Evolutionary conservation across 2,888 invertebrate genomes (phyloP).

Genomic region (Caenorhabditis parvicauda): DNA sequence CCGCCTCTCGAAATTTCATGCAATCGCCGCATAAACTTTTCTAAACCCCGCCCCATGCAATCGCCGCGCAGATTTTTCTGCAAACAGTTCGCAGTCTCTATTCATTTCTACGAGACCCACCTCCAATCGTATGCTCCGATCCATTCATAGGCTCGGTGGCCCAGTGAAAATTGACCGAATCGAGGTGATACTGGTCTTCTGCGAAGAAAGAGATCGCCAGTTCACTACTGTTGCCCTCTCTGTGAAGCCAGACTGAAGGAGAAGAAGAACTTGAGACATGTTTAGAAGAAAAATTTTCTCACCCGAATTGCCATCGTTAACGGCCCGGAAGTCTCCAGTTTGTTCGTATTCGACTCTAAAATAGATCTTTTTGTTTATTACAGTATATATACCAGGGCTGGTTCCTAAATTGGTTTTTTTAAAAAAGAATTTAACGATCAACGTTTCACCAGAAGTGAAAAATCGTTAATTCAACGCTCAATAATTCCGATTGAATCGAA

Average conservation of each 20-base stretch:
- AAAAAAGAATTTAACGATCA: too few species aligned
- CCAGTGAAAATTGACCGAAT: conserved; percentile 57
- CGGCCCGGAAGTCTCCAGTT: conserved; percentile 48
- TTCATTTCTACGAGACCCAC: conserved; percentile 11
- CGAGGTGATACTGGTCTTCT: conserved; percentile 59
- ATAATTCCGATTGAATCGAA: too few species aligned
- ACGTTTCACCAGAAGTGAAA: too few species aligned
- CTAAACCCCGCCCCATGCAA: too few species aligned
- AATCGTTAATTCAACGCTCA: too few species aligned
- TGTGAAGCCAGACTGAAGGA: conserved; percentile 23
- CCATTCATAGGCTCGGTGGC: conserved; percentile 63
- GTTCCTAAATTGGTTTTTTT: too few species aligned
- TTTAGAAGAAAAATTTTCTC: conserved; percentile 5
- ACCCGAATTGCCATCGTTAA: conserved; percentile 48
- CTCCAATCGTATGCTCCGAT: conserved; percentile 61
- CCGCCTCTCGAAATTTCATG: too few species aligned
- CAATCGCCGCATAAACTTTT: too few species aligned
- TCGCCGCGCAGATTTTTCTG: background rate
- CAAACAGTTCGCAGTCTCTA: background rate
- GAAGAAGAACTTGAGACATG: conserved; percentile 1
- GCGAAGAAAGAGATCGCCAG: conserved; percentile 48
- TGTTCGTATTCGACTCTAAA: conserved; percentile 55
- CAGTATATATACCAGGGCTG: background rate
- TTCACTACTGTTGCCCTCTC: conserved; percentile 46
- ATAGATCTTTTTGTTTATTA: conserved; percentile 1